phyloP scores from a whole-genome alignment of 2,888 invertebrate species.

The Conus canariensis region DNA sequence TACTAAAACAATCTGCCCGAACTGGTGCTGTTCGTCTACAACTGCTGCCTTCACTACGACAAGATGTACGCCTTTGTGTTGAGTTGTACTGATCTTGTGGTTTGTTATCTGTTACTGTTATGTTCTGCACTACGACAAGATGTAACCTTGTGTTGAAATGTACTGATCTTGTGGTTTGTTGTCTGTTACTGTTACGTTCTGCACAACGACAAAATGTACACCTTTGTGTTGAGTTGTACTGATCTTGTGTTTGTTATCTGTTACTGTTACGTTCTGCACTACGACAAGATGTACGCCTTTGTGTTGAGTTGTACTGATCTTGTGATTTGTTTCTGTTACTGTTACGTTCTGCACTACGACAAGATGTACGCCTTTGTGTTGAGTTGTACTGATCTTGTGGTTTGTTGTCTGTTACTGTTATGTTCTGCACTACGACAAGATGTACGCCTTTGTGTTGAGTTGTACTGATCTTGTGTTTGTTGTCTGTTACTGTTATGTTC shows the following conservation, averaged over 20 bases:
- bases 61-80: slow-evolving; percentile 60
- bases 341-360: slow-evolving; percentile 58
- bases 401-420: not conserved
- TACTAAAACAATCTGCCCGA: slow-evolving; percentile 70
- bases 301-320: too few species aligned
- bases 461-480: too few species aligned
- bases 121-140: not conserved
- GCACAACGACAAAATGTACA: too few species aligned
- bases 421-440: not conserved
- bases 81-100: not conserved
- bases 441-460: not conserved
- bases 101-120: not conserved
- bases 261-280: too few species aligned
- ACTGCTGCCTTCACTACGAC: slow-evolving; percentile 70
- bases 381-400: not conserved
- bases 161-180: too few species aligned
- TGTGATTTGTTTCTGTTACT: too few species aligned
- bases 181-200: too few species aligned
- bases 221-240: too few species aligned
- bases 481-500: too few species aligned
- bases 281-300: too few species aligned
- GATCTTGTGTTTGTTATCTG: too few species aligned
- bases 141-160: not conserved
- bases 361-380: slow-evolving; percentile 60
- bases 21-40: slow-evolving; percentile 70